Base-by-base conservation (phyloP, 2,888 invertebrate genomes). In the Hirtodrosophila alboralis region DNA sequence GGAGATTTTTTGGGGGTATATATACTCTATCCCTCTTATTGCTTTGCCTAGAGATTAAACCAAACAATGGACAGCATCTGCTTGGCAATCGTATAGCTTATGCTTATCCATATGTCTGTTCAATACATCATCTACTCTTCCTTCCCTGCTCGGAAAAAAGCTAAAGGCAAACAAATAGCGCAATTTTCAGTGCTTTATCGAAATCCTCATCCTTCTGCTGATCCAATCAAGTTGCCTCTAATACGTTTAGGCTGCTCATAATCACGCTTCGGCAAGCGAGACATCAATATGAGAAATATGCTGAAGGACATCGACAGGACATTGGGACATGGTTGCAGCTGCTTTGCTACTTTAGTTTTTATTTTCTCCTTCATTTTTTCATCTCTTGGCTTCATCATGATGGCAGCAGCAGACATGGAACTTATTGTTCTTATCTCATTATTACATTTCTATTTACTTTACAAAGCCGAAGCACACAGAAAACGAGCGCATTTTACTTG, bases 401-500 rank as follows among this genome's bases (percentile, higher is more conserved):
- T 37, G 12, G 28, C n/a, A n/a, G n/a, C n/a, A n/a, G 14, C 40
- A 58, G 63, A 66, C 44, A 48, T 47, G 48, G 21, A 62, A 64
- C 63, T 73, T 83, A 83, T 81, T 81, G 81, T 81, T 78, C 83
- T 80, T 83, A 81, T 81, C 81, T 80, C 78, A 75, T 83, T 81
- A 81, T 81, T 83, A 76, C 71, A 72, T 79, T 83, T 81, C 66
- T 83, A 81, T 81, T 81, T 83, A 78, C 76, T 74, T 57, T 60
- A 56, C 54, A 57, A 33, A 65, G 56, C 38, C 45, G 16, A 27
- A 10, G 37, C 18, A 1, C 18, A 1, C 26, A 8, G 12, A 12
- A 13, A 21, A 31, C 48, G 21, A 7, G 37, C 5, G 12, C 36
- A 27, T 4, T 18, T 5, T n/a, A n/a, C 52, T 38, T 37, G 7